Percentiles rank a stretch among this genome's conserved stretches.
Evolutionary conservation across 2,797 vertebrate species (phyloP).

Genomic region (Argentina silus): DNA sequence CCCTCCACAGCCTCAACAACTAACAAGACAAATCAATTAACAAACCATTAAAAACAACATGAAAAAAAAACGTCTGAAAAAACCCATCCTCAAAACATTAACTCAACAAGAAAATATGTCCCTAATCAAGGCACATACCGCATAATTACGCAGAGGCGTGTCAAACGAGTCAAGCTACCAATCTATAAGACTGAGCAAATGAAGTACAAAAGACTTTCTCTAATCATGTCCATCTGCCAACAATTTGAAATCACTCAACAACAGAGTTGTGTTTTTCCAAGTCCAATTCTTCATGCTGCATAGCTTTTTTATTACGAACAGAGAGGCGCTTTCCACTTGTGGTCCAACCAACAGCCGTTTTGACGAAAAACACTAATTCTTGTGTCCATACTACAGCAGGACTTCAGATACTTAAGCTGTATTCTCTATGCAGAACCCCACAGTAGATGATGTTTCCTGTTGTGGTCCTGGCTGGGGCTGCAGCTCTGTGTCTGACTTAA

Average conservation of each 20-base stretch:
- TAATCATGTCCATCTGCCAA: conserved; percentile 38
- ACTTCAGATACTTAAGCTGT: conserved; percentile 39
- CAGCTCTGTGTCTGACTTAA: background rate
- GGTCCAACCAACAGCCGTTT: conserved; percentile 51
- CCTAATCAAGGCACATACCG: too few relatives aligned
- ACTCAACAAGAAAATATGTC: background rate
- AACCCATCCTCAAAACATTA: too few relatives aligned
- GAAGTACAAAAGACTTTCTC: background rate
- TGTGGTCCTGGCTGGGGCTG: conserved; percentile 35
- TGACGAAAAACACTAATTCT: conserved; percentile 26
- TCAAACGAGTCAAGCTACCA: background rate
- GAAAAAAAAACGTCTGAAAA: too few relatives aligned
- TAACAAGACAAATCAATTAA: conserved; percentile 61
- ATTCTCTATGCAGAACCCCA: conserved; percentile 27
- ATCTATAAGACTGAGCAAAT: conserved; percentile 10
- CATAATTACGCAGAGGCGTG: background rate
- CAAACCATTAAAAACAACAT: background rate
- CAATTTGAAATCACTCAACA: conserved; percentile 38
- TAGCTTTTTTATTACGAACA: conserved; percentile 41
- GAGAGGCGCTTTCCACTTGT: conserved; percentile 46
- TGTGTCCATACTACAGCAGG: conserved; percentile 34
- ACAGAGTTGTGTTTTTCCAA: conserved; percentile 35
- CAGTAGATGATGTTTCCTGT: conserved; percentile 50
- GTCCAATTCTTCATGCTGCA: conserved; percentile 34
- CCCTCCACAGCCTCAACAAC: conserved; percentile 56